A percentile compares a stretch with the other conserved stretches of the same genome.
These are phyloP conservation scores for Megaceryle torquata DNA, from an alignment of 2,113 vertebrate genomes.

Conservation along the genomic window DNA sequence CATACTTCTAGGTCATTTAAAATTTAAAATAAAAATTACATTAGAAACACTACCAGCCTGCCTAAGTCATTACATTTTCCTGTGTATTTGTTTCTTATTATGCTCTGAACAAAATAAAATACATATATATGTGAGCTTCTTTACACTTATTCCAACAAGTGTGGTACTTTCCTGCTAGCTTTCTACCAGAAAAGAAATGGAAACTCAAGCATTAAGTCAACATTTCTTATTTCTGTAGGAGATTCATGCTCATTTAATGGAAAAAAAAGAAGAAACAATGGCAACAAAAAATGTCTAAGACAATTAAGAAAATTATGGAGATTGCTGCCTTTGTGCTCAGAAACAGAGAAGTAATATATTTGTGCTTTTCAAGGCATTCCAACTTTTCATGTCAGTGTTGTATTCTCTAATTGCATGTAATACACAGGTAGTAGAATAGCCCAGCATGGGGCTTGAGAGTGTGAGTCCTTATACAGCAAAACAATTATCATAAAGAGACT, in stretches of 20 bases:
- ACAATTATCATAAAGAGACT: slow-evolving; percentile 58
- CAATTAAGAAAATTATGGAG: slow-evolving; percentile 25
- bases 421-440: slow-evolving; percentile 55
- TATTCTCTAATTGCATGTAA: slow-evolving; percentile 34
- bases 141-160: background rate
- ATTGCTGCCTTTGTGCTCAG: background rate
- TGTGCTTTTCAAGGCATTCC: background rate
- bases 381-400: background rate
- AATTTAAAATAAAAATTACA: background rate
- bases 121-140: background rate
- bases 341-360: background rate
- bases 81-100: background rate
- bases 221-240: background rate
- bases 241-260: background rate
- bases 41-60: background rate
- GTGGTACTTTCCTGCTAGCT: background rate
- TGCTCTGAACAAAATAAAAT: background rate
- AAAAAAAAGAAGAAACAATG: background rate
- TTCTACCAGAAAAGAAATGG: background rate
- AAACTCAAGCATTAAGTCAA: background rate
- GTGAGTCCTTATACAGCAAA: background rate
- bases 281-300: background rate
- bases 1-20: background rate
- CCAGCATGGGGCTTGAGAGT: slow-evolving; percentile 42
- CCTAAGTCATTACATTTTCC: background rate